phyloP scores from a whole-genome alignment of 2,797 vertebrate genomes.

The Anolis apletophallus region DNA sequence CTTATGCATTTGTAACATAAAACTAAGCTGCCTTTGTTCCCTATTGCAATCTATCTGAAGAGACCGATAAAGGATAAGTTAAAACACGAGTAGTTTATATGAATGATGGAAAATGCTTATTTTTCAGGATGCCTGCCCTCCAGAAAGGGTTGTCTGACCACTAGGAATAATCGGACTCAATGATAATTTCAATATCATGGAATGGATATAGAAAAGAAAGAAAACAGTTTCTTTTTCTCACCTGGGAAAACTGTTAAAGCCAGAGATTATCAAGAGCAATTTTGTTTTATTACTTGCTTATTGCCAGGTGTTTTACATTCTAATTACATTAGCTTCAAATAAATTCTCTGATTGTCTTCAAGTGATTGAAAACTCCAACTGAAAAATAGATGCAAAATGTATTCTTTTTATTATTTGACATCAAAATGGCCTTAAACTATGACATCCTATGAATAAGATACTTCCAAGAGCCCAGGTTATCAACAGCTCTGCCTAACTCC shows the following conservation, averaged over 20 bases:
- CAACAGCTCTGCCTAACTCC: too few species aligned
- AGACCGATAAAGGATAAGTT: not conserved
- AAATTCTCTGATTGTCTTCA: not conserved
- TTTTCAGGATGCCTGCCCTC: not conserved
- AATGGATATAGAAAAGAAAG: not conserved
- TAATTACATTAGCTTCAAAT: not conserved
- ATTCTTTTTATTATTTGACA: too few species aligned
- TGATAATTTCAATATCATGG: not conserved
- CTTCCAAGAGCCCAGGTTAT: too few species aligned
- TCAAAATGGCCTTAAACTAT: too few species aligned
- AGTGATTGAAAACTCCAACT: not conserved
- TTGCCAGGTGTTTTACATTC: not conserved
- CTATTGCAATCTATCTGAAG: slow-evolving; percentile 12
- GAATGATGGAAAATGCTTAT: not conserved
- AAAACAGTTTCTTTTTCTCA: not conserved
- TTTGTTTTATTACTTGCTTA: not conserved
- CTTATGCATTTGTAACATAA: slow-evolving; percentile 64
- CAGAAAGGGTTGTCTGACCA: not conserved
- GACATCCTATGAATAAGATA: too few species aligned
- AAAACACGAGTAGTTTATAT: not conserved
- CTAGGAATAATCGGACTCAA: not conserved
- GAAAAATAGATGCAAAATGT: not conserved
- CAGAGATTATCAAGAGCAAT: not conserved
- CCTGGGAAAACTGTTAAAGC: not conserved
- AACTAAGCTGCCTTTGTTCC: slow-evolving; percentile 34